Conservation (phyloP, 2,113 vertebrate genomes). For the Gambusia affinis region DNA sequence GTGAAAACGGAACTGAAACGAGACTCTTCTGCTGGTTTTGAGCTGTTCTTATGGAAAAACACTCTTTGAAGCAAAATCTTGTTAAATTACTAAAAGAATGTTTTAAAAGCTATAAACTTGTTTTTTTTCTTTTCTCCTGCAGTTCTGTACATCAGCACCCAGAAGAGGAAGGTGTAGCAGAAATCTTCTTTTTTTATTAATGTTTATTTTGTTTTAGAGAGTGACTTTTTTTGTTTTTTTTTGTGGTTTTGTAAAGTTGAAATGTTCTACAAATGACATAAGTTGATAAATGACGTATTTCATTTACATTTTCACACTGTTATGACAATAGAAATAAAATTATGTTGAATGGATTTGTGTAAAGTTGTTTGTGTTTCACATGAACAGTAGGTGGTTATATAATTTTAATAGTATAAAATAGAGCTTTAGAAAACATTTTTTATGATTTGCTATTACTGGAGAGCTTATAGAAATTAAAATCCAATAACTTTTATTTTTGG, state of each 20-base stretch:
- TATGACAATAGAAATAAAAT: not conserved
- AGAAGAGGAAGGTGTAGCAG: constrained; percentile 97
- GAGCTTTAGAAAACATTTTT: no score
- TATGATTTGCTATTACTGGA: constrained; percentile 6
- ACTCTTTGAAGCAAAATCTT: not conserved
- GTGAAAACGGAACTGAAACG: not conserved
- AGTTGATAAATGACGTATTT: constrained; percentile 59
- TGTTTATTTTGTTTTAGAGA: constrained; percentile 20
- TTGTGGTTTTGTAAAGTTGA: constrained; percentile 51
- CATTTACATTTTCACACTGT: constrained; percentile 1
- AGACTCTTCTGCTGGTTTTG: not conserved
- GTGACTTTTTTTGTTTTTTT: constrained; percentile 54
- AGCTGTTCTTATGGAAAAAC: not conserved
- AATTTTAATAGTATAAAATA: not conserved
- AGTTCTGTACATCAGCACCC: constrained; percentile 99
- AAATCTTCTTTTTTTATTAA: constrained; percentile 20
- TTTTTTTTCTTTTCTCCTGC: constrained; percentile 26
- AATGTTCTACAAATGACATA: constrained; percentile 49
- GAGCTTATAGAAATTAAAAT: constrained; percentile 3
- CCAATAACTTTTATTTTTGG: no score
- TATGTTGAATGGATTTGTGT: not conserved
- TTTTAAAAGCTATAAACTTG: not conserved
- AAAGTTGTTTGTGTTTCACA: not conserved
- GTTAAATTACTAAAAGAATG: not conserved
- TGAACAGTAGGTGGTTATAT: not conserved